Percentiles rank a stretch among this genome's conserved stretches.
Evolutionary conservation across 2,888 invertebrate species (phyloP).

Genomic region (Drosophila multiciliata): DNA sequence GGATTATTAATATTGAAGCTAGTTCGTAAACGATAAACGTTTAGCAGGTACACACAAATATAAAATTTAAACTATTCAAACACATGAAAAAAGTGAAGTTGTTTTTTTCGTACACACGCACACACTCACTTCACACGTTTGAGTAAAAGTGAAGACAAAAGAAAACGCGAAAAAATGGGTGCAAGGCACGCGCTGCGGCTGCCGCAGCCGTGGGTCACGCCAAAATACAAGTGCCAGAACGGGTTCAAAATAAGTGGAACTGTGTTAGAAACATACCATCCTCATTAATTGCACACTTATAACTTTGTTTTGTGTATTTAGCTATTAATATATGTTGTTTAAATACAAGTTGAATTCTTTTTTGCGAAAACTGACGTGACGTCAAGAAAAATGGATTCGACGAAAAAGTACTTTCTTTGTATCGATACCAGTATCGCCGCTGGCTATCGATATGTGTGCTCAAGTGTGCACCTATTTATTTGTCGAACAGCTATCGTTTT

Average conservation of each 20-base stretch:
- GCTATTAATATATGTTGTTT: slow-evolving; percentile 9
- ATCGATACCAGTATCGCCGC: slow-evolving; percentile 25
- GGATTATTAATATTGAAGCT: slow-evolving; percentile 14
- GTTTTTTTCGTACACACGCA: background rate
- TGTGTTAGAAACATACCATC: slow-evolving; percentile 43
- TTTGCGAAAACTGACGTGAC: slow-evolving; percentile 54
- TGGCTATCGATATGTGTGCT: slow-evolving; percentile 18
- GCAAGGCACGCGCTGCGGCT: slow-evolving; percentile 32
- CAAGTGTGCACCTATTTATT: slow-evolving; percentile 2
- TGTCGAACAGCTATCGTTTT: background rate
- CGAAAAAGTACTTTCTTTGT: slow-evolving; percentile 34
- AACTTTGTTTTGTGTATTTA: slow-evolving; percentile 21
- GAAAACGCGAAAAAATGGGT: slow-evolving; percentile 26
- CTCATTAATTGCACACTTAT: slow-evolving; percentile 19
- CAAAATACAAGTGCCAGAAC: slow-evolving; percentile 22
- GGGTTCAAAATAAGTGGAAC: background rate
- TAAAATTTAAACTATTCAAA: background rate
- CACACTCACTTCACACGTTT: background rate
- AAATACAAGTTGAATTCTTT: slow-evolving; percentile 27
- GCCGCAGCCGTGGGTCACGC: slow-evolving; percentile 27
- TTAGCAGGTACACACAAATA: slow-evolving; percentile 18
- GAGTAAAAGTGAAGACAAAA: slow-evolving; percentile 5
- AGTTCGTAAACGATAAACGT: background rate
- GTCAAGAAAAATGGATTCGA: slow-evolving; percentile 59
- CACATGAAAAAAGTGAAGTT: background rate